Percentiles rank a stretch among this genome's conserved stretches.
Evolutionary conservation across 2,113 vertebrate genomes (phyloP).

Genomic region (Tenebrosternarchus preto): DNA sequence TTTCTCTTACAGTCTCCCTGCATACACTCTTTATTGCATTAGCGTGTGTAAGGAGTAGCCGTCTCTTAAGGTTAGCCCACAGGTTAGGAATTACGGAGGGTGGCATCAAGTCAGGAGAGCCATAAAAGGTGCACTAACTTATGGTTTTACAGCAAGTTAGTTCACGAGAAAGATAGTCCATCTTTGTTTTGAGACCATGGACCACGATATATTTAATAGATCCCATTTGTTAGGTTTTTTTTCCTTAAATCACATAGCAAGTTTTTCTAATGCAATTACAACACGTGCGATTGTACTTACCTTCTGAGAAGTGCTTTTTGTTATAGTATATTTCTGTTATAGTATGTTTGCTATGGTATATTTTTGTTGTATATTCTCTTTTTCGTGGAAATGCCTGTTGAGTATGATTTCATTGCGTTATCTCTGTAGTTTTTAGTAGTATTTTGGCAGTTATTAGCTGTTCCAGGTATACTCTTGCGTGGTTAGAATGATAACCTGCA

Average conservation of each 20-base stretch:
- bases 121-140: conserved; percentile 27
- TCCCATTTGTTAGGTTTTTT: too few species aligned
- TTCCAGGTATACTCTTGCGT: too few species aligned
- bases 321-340: conserved; percentile 37
- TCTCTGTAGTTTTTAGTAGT: too few species aligned
- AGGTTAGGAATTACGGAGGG: conserved; percentile 32
- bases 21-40: conserved; percentile 40
- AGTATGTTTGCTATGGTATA: background rate
- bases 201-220: background rate
- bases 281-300: conserved; percentile 30
- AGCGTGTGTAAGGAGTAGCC: conserved; percentile 18
- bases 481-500: too few species aligned
- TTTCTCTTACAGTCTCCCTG: conserved; percentile 27
- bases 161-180: conserved; percentile 23
- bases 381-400: conserved; percentile 20
- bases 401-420: background rate
- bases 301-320: conserved; percentile 31
- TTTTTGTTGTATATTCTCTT: too few species aligned
- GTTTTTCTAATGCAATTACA: conserved; percentile 36
- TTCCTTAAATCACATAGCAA: background rate
- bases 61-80: conserved; percentile 35
- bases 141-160: conserved; percentile 45
- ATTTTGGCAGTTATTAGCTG: too few species aligned
- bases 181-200: conserved; percentile 33
- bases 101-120: conserved; percentile 40